Conservation (phyloP, 2,888 invertebrate species). For the Diaperis boleti region DNA sequence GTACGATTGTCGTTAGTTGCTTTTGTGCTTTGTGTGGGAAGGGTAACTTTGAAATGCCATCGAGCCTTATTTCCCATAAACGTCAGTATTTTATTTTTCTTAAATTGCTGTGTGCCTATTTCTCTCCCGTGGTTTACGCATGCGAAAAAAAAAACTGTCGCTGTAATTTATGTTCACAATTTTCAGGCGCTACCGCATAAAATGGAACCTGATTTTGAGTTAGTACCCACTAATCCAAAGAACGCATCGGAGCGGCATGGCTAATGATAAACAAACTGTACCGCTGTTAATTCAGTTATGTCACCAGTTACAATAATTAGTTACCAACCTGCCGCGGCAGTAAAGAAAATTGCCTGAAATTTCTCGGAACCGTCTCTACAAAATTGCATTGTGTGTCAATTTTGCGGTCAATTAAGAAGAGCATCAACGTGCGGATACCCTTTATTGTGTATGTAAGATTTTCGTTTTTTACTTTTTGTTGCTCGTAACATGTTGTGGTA, state of each 20-base stretch:
- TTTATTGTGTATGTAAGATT: slow-evolving; percentile 24
- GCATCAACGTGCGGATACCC: slow-evolving; percentile 29
- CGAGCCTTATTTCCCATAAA: too few species aligned
- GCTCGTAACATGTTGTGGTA: slow-evolving; percentile 31
- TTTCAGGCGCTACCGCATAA: too few species aligned
- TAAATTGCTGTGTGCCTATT: slow-evolving; percentile 3
- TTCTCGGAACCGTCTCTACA: slow-evolving; percentile 23
- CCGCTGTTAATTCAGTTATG: slow-evolving; percentile 12
- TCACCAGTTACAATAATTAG: slow-evolving; percentile 11
- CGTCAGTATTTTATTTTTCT: not conserved
- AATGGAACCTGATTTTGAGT: too few species aligned
- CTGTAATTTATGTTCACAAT: too few species aligned
- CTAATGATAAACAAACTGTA: not conserved
- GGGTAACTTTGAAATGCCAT: too few species aligned
- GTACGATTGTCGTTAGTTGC: too few species aligned
- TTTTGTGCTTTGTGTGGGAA: too few species aligned
- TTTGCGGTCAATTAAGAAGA: slow-evolving; percentile 35
- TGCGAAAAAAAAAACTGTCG: too few species aligned
- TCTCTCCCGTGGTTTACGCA: slow-evolving; percentile 8
- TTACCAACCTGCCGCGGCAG: not conserved
- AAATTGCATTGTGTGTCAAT: slow-evolving; percentile 36
- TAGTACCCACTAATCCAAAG: not conserved
- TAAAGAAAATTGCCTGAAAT: slow-evolving; percentile 17
- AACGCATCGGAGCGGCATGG: not conserved
- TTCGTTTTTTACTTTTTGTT: slow-evolving; percentile 20